A percentile compares a stretch with the other conserved stretches of the same genome.
phyloP scores from a whole-genome alignment of 37 sponge, comb jelly and placozoan species.

The Ianthella basta region DNA sequence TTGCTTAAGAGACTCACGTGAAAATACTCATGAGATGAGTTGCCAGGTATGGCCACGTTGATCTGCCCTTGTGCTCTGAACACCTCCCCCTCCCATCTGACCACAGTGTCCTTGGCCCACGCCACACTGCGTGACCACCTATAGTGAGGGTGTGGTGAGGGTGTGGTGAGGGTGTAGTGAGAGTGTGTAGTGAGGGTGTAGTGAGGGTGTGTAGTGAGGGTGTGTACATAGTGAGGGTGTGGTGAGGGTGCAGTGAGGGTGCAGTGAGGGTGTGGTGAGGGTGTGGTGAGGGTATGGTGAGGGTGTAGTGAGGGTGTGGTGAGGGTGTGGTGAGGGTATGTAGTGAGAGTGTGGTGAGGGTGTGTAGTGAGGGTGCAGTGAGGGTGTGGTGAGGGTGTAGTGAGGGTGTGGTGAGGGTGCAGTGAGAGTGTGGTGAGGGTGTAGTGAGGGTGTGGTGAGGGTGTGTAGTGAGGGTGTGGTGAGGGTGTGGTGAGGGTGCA shows the following conservation, averaged over 20 bases:
- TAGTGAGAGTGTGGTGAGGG: not conserved
- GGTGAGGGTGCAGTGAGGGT: not conserved
- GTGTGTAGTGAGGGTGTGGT: too few species aligned
- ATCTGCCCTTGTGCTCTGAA: conserved; percentile 64
- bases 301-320: not conserved
- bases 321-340: too few species aligned
- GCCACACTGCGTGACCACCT: conserved; percentile 72
- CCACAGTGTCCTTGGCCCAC: conserved; percentile 63
- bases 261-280: not conserved
- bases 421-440: too few species aligned
- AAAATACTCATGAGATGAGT: conserved; percentile 75
- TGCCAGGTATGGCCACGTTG: conserved; percentile 80
- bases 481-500: too few species aligned
- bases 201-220: not conserved
- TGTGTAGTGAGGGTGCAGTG: not conserved
- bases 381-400: not conserved
- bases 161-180: not conserved
- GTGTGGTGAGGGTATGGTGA: not conserved
- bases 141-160: not conserved
- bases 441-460: too few species aligned
- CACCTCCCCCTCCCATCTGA: conserved; percentile 66
- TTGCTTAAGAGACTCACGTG: conserved; percentile 54
- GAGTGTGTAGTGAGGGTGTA: not conserved
- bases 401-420: not conserved
- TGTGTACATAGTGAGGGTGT: not conserved